phyloP scores from a whole-genome alignment of 1,140 invertebrate genomes.

The Pogonus chalceus region DNA sequence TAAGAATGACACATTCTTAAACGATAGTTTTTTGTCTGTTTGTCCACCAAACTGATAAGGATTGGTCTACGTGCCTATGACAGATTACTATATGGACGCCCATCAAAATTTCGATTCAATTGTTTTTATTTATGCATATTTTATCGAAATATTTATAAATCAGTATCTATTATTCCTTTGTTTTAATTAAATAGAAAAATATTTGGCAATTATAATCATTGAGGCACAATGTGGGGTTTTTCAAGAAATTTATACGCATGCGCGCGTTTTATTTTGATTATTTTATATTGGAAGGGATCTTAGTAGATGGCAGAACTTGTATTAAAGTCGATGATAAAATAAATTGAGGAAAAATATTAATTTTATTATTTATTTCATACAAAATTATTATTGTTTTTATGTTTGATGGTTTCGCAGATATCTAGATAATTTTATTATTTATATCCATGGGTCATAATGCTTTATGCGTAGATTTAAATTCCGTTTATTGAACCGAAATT shows the following conservation, averaged over 20 bases:
- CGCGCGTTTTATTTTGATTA: not conserved
- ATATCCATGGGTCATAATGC: too few species aligned
- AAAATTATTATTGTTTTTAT: too few species aligned
- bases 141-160: not conserved
- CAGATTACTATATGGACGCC: not conserved
- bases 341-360: too few species aligned
- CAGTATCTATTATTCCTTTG: not conserved
- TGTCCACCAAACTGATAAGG: not conserved
- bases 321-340: too few species aligned
- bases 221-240: not conserved
- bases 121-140: not conserved
- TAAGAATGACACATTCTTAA: slow-evolving; percentile 14
- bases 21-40: not conserved
- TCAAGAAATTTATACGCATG: not conserved
- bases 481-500: not conserved
- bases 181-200: not conserved
- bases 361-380: too few species aligned
- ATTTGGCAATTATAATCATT: not conserved
- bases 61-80: not conserved
- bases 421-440: too few species aligned
- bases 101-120: not conserved
- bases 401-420: too few species aligned
- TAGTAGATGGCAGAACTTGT: not conserved
- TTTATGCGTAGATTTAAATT: too few species aligned
- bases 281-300: not conserved